These are phyloP conservation scores for Apostichopus leukothele DNA, from an alignment of 53 echinoderm and acorn worm species.

Conservation along the genomic window DNA sequence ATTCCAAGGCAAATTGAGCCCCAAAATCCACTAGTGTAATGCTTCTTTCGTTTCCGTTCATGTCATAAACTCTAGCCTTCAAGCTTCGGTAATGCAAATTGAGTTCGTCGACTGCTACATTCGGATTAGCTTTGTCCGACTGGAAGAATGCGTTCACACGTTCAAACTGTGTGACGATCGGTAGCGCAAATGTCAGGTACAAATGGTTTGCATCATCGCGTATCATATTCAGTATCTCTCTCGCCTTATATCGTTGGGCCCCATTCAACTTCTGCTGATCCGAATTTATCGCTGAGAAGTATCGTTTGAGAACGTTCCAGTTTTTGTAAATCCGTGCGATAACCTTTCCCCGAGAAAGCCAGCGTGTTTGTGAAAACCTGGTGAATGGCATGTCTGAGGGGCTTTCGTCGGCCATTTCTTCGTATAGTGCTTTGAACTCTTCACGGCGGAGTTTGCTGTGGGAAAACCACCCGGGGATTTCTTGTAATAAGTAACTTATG, in stretches of 20 bases:
- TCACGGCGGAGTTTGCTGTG: constrained; percentile 20
- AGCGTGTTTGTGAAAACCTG: constrained; percentile 27
- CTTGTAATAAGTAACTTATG: constrained; percentile 20
- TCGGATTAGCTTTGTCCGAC: constrained; percentile 24
- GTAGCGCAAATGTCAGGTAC: constrained; percentile 21
- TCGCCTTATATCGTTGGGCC: constrained; percentile 29
- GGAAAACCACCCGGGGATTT: constrained; percentile 40
- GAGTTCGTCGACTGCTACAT: constrained; percentile 11
- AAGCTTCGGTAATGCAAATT: constrained; percentile 33
- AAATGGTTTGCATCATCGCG: constrained; percentile 22
- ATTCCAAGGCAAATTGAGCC: constrained; percentile 23
- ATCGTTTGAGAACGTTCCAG: neutral
- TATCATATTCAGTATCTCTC: constrained; percentile 40
- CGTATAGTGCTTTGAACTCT: constrained; percentile 1
- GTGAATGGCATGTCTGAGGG: constrained; percentile 18
- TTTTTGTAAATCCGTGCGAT: neutral
- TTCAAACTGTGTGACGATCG: constrained; percentile 46
- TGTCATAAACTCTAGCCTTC: constrained; percentile 22
- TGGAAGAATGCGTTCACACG: constrained; percentile 43
- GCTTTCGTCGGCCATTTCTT: constrained; percentile 13
- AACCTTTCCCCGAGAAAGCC: constrained; percentile 35
- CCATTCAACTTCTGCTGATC: constrained; percentile 4
- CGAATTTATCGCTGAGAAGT: neutral
- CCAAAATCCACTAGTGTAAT: constrained; percentile 20
- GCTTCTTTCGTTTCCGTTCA: neutral